Evolutionary conservation across 23 tunicate genomes (phyloP), one percentile per base, ranked within the genome.

Genomic region (Diplosoma virens): DNA sequence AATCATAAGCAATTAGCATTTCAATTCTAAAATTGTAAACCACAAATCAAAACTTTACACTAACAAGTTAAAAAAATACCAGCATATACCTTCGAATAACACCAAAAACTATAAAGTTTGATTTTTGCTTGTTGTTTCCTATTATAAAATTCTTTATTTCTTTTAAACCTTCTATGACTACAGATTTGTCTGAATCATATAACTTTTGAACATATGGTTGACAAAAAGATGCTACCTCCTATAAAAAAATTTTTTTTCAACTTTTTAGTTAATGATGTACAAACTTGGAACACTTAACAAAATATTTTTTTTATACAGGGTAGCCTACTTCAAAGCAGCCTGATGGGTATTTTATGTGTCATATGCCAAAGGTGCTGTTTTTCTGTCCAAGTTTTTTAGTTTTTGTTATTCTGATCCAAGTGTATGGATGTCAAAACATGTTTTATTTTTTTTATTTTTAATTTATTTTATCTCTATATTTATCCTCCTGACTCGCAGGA

Each of bases 81-180:
- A 6, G 22, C 21, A 58, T 33, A 11, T 33, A 89, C 84, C 88
- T 65, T 71, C 61, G 81, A 17, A 82, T 75, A 3, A 81, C 80
- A 3, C 88, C 88, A 3, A 89, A 77, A 0, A 71, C 84, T 70
- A 89, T 82, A 28, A 89, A 89, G 28, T 82, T 89, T 22, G 88
- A 33, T 53, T 89, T 89, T 48, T 82, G 87, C 48, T 89, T 89
- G 75, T 89, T 89, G 80, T 89, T 89, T 60, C 96, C 96, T 53
- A 89, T 89, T 0, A 89, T 88, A 61, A 89, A 52, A 63, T 82
- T 72, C 47, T 89, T 89, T n/a, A 89, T 89, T 64, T 89, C 84
- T 30, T 66, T 76, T 3, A 89, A 26, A 25, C 96, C 96, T 78
- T 89, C 87, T 17, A 89, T 7, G 1, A 89, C 79, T 23, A 47